phyloP scores from a whole-genome alignment of 2,113 vertebrate genomes.

The Tonatia bakeri region DNA sequence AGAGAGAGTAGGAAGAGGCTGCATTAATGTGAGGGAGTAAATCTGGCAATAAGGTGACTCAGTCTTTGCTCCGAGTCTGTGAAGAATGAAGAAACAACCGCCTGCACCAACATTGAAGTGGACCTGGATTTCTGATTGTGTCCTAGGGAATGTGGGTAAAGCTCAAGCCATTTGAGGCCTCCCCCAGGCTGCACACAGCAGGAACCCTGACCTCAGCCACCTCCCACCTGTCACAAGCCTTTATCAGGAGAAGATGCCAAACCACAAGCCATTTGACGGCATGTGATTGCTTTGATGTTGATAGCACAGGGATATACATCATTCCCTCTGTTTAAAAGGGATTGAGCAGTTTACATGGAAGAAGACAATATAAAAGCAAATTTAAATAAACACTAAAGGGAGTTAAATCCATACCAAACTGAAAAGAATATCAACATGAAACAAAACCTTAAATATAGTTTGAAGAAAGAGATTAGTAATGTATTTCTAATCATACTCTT shows the following conservation, averaged over 20 bases:
- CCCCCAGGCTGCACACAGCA: slow-evolving; percentile 65
- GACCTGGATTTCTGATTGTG: slow-evolving; percentile 67
- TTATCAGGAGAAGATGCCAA: slow-evolving; percentile 69
- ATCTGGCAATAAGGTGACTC: slow-evolving; percentile 9
- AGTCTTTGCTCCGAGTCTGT: slow-evolving; percentile 49
- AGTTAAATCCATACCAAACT: not conserved
- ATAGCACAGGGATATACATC: slow-evolving; percentile 34
- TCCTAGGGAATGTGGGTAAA: slow-evolving; percentile 65
- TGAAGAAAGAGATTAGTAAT: not conserved
- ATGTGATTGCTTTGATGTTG: slow-evolving; percentile 59
- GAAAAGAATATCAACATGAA: not conserved
- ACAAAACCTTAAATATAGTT: not conserved
- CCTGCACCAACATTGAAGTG: slow-evolving; percentile 57
- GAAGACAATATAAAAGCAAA: slow-evolving; percentile 7
- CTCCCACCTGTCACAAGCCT: slow-evolving; percentile 69
- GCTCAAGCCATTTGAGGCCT: slow-evolving; percentile 70
- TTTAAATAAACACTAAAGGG: slow-evolving; percentile 22
- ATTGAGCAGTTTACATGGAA: not conserved
- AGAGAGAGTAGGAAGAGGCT: slow-evolving; percentile 65
- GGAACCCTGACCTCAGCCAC: slow-evolving; percentile 68
- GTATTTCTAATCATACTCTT: not conserved
- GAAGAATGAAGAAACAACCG: slow-evolving; percentile 66
- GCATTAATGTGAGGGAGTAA: slow-evolving; percentile 17
- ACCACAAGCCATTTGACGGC: slow-evolving; percentile 58
- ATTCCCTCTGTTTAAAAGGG: not conserved